Percentiles rank a stretch among this genome's conserved stretches.
Conservation (phyloP, 1,140 invertebrate species). For the Bombus terrestris region DNA sequence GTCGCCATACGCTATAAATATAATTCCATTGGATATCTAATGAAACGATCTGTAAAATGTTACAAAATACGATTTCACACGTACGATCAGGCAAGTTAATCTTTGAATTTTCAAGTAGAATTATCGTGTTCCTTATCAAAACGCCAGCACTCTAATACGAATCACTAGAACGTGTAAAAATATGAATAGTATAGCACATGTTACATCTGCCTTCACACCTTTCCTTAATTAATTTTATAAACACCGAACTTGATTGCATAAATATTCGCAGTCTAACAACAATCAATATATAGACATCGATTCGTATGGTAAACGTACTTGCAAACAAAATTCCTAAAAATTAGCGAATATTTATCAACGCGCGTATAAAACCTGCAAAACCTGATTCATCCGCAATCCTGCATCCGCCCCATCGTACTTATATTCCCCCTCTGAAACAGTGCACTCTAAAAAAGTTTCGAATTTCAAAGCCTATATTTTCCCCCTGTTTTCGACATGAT, state of each 20-base stretch:
- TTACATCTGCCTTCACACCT: too few relatives aligned
- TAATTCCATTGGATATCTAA: not conserved
- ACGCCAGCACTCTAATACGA: too few relatives aligned
- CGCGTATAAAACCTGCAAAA: not conserved
- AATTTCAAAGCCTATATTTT: conserved; percentile 51
- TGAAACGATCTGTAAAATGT: not conserved
- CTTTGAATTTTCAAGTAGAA: too few relatives aligned
- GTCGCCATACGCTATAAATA: not conserved
- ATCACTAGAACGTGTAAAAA: too few relatives aligned
- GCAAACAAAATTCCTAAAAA: not conserved
- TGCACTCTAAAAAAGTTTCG: conserved; percentile 48
- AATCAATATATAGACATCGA: too few relatives aligned
- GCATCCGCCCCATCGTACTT: not conserved
- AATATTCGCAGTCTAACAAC: too few relatives aligned
- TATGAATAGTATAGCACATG: too few relatives aligned
- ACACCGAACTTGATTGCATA: too few relatives aligned
- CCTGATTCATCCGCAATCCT: not conserved
- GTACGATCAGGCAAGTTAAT: too few relatives aligned
- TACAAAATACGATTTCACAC: too few relatives aligned
- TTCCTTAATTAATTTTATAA: too few relatives aligned
- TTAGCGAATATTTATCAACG: not conserved
- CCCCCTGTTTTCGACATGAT: conserved; percentile 47
- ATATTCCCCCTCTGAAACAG: not conserved
- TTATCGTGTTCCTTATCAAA: too few relatives aligned
- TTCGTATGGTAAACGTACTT: not conserved